These are phyloP conservation scores for Pyrrhosoma nymphula DNA, from an alignment of 2,888 invertebrate species.

Conservation along the genomic window DNA sequence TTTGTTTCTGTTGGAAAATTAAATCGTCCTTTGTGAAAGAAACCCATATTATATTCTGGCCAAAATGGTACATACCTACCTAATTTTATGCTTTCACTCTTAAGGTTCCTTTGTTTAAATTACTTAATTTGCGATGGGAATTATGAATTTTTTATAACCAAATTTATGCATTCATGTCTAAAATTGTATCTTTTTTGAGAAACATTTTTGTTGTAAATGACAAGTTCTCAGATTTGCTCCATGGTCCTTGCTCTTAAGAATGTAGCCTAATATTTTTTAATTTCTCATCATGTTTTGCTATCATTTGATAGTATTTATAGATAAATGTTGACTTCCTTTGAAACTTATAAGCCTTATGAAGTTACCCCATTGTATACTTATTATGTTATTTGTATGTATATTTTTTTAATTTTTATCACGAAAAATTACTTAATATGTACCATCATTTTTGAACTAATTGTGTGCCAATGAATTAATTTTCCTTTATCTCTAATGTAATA, in stretches of 20 bases:
- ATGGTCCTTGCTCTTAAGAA: neutral
- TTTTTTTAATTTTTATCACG: neutral
- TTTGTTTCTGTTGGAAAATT: neutral
- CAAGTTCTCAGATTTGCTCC: neutral
- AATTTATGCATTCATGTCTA: neutral
- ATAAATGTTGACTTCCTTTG: neutral
- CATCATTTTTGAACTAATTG: neutral
- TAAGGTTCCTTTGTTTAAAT: neutral
- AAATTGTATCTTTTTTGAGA: neutral
- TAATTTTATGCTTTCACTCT: neutral
- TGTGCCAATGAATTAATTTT: neutral
- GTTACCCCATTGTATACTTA: neutral
- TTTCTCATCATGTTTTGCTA: neutral
- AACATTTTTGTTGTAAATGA: neutral
- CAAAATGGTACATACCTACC: neutral
- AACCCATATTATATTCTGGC: neutral
- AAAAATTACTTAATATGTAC: neutral
- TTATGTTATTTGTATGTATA: neutral
- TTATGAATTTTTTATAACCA: neutral
- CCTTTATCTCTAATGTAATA: neutral
- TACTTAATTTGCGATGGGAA: neutral
- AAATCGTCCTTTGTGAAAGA: neutral
- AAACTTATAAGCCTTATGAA: neutral
- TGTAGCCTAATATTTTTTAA: neutral
- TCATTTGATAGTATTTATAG: neutral